These are phyloP conservation scores for Drosophila mauritiana DNA, from an alignment of 1,140 invertebrate species.

Conservation along the genomic window DNA sequence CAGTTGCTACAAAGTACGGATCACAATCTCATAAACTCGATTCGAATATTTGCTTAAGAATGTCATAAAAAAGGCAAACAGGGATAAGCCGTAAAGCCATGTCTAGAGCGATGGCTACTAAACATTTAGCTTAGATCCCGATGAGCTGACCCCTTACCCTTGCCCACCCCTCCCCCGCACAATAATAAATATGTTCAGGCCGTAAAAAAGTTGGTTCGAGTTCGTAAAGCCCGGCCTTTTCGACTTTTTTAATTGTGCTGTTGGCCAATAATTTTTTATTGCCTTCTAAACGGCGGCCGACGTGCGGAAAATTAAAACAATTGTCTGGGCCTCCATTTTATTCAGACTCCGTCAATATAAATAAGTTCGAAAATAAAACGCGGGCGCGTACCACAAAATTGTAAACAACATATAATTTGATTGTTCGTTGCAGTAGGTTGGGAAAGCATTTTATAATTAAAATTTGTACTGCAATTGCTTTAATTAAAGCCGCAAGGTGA, in stretches of 20 bases:
- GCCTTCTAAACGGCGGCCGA: slow-evolving; percentile 59
- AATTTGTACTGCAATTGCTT: slow-evolving; percentile 72
- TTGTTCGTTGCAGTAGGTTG: slow-evolving; percentile 25
- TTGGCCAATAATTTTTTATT: slow-evolving; percentile 75
- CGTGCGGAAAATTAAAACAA: slow-evolving; percentile 67
- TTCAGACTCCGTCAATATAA: slow-evolving; percentile 37
- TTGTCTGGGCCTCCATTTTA: slow-evolving; percentile 48
- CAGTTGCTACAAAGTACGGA: slow-evolving; percentile 64
- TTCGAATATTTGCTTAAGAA: slow-evolving; percentile 74
- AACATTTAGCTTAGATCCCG: slow-evolving; percentile 14
- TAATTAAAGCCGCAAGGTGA: slow-evolving; percentile 74
- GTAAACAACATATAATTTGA: slow-evolving; percentile 64
- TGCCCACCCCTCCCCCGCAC: background rate
- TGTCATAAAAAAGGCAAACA: slow-evolving; percentile 50
- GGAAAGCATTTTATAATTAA: slow-evolving; percentile 65
- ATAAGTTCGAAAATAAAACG: slow-evolving; percentile 68
- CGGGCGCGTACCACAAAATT: slow-evolving; percentile 59
- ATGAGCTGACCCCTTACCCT: slow-evolving; percentile 2
- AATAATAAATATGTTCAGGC: slow-evolving; percentile 69
- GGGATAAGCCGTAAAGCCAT: slow-evolving; percentile 61
- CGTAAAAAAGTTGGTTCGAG: slow-evolving; percentile 64
- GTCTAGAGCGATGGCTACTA: slow-evolving; percentile 42
- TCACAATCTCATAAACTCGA: slow-evolving; percentile 59
- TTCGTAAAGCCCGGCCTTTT: slow-evolving; percentile 58
- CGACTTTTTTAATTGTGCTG: slow-evolving; percentile 74